These are phyloP conservation scores for Antennarius maculatus DNA, from an alignment of 2,797 vertebrate genomes.

Conservation along the genomic window DNA sequence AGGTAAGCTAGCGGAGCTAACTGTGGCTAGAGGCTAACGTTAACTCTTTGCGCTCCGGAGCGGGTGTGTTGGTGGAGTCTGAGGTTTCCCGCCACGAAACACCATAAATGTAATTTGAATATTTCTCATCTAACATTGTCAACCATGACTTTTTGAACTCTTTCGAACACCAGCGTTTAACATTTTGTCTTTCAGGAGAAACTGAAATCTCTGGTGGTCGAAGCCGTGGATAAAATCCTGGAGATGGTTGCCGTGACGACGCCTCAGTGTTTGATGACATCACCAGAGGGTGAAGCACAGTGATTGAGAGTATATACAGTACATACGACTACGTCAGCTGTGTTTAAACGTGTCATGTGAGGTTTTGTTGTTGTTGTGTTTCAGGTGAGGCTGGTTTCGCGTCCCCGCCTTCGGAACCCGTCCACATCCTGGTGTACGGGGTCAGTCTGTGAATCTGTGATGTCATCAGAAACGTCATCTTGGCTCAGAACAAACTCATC, in stretches of 20 bases:
- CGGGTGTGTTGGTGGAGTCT: too few species aligned
- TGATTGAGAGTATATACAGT: too few species aligned
- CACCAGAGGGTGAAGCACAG: background rate
- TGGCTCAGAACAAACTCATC: background rate
- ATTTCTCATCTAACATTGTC: too few species aligned
- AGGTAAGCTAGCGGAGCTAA: conserved; percentile 42
- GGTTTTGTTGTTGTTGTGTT: conserved; percentile 10
- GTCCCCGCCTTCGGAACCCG: background rate
- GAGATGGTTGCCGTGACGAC: background rate
- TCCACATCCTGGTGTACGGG: conserved; percentile 42
- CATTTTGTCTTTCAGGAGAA: conserved; percentile 27
- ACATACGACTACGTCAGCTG: too few species aligned
- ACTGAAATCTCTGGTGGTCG: conserved; percentile 13
- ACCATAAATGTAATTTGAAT: background rate
- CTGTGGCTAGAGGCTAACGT: conserved; percentile 16
- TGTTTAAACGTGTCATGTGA: too few species aligned
- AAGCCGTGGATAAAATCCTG: conserved; percentile 55
- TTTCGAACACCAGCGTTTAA: too few species aligned
- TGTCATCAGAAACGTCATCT: background rate
- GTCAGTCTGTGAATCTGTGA: conserved; percentile 38
- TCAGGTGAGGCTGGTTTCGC: conserved; percentile 12
- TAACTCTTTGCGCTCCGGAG: conserved; percentile 1
- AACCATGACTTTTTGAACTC: too few species aligned
- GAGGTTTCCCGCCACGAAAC: background rate
- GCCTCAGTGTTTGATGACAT: background rate